Evolutionary conservation across 1,140 invertebrate genomes (phyloP), one percentile per base, ranked within the genome.

Genomic region (Chelonus insularis): DNA sequence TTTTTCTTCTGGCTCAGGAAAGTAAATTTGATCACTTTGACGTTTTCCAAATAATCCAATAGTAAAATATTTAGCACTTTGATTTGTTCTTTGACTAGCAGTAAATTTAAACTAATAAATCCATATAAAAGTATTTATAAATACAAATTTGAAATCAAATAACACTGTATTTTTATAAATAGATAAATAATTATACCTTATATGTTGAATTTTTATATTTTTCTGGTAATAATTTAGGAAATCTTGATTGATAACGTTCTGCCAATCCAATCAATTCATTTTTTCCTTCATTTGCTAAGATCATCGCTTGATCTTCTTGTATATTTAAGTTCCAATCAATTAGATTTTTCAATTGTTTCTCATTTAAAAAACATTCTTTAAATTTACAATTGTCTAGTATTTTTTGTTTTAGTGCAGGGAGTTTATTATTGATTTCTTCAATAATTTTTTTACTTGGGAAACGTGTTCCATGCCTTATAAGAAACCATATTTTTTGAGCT

Each of bases 21-120:
- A 92, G 65, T 76, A 75, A 12, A 92, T 84, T 61, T 85, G 66
- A 51, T 84, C 73, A 51, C 83, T 83, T 14, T 81, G 80, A 65
- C 84, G 75, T 63, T 84, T 83, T 18, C 89, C 88, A 81, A 93
- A 93, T 48, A 93, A 74, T 0, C 90, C 90, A 43, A 85, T 78
- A 1, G 86, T 84, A 79, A 93, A 93, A 68, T 86, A 83, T 68
- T 84, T 83, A 2, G 90, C 90, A 80, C 91, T 93, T 69, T 86
- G 84, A 61, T 87, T 79, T 1, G 91, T 86, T 58, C 91, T 83
- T 71, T 92, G 86, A 14, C 89, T 91, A 4, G 85, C 85, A 32
- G 91, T 93, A 66, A 86, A 89, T 68, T 86, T 87, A 71, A 93
- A 90, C 87, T 91, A 77, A 67, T 81, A 82, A 16, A 50, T n/a